Evolutionary conservation across 92 coral and sea anemone genomes (phyloP).

Genomic region (Meandrina meandrites): DNA sequence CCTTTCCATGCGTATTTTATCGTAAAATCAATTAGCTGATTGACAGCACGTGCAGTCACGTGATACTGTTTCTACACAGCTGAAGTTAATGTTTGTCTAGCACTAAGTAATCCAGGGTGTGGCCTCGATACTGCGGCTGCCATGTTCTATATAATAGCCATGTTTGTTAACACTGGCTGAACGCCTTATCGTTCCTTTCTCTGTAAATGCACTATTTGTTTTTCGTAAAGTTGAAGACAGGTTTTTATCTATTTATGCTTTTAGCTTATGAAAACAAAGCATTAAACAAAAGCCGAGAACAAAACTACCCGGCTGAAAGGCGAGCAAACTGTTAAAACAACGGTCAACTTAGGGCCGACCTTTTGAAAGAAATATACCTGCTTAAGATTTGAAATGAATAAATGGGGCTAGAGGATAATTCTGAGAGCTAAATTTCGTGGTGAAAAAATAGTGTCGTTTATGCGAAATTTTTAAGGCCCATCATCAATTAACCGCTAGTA

Average conservation of each 20-base stretch:
- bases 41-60: background rate
- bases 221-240: slow-evolving; percentile 16
- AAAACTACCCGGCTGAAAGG: slow-evolving; percentile 22
- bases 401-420: background rate
- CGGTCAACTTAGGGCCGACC: background rate
- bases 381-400: background rate
- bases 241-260: slow-evolving; percentile 23
- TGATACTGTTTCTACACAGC: slow-evolving; percentile 22
- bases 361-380: background rate
- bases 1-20: background rate
- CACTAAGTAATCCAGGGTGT: background rate
- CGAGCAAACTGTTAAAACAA: slow-evolving; percentile 25
- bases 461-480: background rate
- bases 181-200: slow-evolving; percentile 2
- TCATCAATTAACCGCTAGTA: background rate
- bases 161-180: background rate
- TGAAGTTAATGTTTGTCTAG: slow-evolving; percentile 2
- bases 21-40: slow-evolving; percentile 4
- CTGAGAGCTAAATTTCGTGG: background rate
- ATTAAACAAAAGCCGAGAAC: slow-evolving; percentile 3
- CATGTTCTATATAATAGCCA: background rate
- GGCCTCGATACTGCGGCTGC: background rate
- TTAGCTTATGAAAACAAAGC: slow-evolving; percentile 37
- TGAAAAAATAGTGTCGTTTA: background rate
- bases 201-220: slow-evolving; percentile 5